Percentiles rank a stretch among this genome's conserved stretches.
These are phyloP conservation scores for Odontophorus gujanensis DNA, from an alignment of 2,113 vertebrate species.

Conservation along the genomic window DNA sequence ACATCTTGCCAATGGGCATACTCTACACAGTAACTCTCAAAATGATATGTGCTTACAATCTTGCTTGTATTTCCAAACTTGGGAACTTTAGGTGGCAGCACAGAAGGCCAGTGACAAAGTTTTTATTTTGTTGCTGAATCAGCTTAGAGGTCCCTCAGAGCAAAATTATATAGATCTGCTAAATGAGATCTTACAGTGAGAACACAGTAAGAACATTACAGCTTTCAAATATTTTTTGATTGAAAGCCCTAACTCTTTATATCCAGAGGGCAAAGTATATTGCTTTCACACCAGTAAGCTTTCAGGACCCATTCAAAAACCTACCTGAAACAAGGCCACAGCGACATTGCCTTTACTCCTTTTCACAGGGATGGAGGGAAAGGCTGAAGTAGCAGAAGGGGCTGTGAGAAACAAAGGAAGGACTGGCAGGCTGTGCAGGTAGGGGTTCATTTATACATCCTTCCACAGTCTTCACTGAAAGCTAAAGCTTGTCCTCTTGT, in stretches of 20 bases:
- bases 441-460: not conserved
- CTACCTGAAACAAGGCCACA: not conserved
- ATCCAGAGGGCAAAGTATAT: not conserved
- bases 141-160: slow-evolving; percentile 18
- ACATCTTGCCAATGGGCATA: fast-evolving
- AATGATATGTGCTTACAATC: not conserved
- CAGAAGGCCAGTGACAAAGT: not conserved
- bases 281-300: not conserved
- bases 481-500: not conserved
- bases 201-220: slow-evolving; percentile 23
- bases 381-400: not conserved
- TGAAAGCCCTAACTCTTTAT: slow-evolving; percentile 1
- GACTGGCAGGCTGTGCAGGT: not conserved
- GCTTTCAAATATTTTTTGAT: slow-evolving; percentile 20
- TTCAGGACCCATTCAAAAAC: not conserved
- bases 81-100: not conserved
- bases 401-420: not conserved
- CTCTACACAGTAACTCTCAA: not conserved
- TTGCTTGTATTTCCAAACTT: not conserved
- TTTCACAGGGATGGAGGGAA: not conserved
- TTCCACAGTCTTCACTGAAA: not conserved
- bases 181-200: slow-evolving; percentile 35
- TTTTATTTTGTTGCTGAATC: slow-evolving; percentile 28
- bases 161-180: slow-evolving; percentile 7
- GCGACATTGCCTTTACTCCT: not conserved